Evolutionary conservation across 2,113 vertebrate genomes (phyloP).

Genomic region (Archocentrus centrarchus): DNA sequence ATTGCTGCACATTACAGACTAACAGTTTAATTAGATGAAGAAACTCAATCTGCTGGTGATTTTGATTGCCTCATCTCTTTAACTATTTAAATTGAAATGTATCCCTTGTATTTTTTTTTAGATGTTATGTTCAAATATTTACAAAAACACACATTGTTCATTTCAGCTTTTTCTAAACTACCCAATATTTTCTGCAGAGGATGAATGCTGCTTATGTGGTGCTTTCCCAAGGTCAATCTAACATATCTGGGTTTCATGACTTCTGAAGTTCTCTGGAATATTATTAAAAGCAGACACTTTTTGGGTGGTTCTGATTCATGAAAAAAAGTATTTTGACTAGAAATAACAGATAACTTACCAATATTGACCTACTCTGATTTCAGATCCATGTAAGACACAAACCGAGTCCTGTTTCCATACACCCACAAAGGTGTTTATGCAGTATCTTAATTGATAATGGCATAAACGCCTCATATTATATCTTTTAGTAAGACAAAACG

Average conservation of each 20-base stretch:
- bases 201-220: not conserved
- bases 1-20: not conserved
- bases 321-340: slow-evolving; percentile 47
- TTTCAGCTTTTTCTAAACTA: not conserved
- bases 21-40: not conserved
- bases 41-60: not conserved
- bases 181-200: not conserved
- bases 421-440: not conserved
- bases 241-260: not conserved
- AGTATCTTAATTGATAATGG: not conserved
- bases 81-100: not conserved
- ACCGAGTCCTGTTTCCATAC: slow-evolving; percentile 12
- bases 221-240: not conserved
- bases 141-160: not conserved
- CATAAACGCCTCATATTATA: not conserved
- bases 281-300: slow-evolving; percentile 9
- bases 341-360: slow-evolving; percentile 23
- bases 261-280: not conserved
- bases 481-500: not conserved
- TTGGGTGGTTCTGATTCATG: not conserved
- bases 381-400: slow-evolving; percentile 23
- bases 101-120: not conserved
- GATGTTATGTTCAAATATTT: not conserved
- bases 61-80: not conserved
- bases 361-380: slow-evolving; percentile 69